Base-by-base conservation (phyloP, 2,113 vertebrate genomes). In the Megaptera novaeangliae region DNA sequence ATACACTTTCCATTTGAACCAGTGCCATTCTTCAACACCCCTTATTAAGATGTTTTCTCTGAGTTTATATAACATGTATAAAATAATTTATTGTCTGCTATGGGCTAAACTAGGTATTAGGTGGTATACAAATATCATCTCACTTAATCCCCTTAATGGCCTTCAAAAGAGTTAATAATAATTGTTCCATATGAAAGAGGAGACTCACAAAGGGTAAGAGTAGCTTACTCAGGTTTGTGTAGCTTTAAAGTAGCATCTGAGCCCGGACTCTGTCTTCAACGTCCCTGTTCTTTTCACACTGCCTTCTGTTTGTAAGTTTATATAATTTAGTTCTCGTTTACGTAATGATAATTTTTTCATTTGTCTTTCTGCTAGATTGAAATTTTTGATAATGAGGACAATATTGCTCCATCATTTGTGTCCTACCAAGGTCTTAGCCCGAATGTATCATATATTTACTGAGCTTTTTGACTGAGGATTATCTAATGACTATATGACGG, bases 371-470 rank as follows among this genome's bases (percentile, higher is more conserved):
- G 25, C 29, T 69, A 27, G 44, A 57, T 59, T 72, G 61, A 86
- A 69, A 64, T 34, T 69, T 66, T 88, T 63, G 34, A 69, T 77
- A 55, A 63, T 1, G 1, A 55, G 23, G 27, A 41, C 49, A 18
- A 11, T 64, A 2, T 55, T 2, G 1, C 34, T 39, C 27, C 3
- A 2, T 63, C 13, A 31, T n/a, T 41, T 36, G 8, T 95, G 41
- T 41, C 2, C 74, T 69, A 3, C 57, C 14, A 5, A 55, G 52
- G 36, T 71, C 63, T 92, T 36, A 68, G 21, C 15, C 31, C 44
- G n/a, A 15, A 0, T 18, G 0, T 39, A 0, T 69, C 8, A 8
- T 71, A 0, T 29, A 10, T 82, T 88, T 52, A 25, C 55, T 18
- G 71, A 81, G 46, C 11, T 89, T 74, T 75, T 49, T 66, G 36